Evolutionary conservation across 2,797 vertebrate genomes (phyloP), one percentile per base, ranked within the genome.

Genomic region (Danio albolineatus): DNA sequence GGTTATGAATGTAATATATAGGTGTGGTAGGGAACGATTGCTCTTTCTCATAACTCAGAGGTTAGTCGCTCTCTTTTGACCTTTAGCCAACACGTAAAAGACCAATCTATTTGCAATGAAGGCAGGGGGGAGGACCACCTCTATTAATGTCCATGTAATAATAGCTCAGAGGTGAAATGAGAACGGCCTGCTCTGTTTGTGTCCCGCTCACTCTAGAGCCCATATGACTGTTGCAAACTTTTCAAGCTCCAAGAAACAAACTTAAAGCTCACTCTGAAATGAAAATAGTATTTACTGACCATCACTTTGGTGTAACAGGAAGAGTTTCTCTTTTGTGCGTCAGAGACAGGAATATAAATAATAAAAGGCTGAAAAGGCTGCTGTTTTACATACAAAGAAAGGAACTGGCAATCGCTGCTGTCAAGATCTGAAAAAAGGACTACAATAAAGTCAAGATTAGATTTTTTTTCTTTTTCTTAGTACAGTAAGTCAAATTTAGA

Each of bases 11-110:
- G 56, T 57, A 6, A 57, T 59, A 21, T 57, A 17, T 41, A 48
- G 14, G 19, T 28, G 28, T 28, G 28, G 28, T 1, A 28, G 28
- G 3, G 28, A 28, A 28, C 28, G 28, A 28, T 28, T 28, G 39
- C 46, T 79, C 48, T 17, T 39, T 39, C 17, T 71, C 56, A 51
- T 79, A 79, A 72, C 57, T 62, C 57, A 17, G 4, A 69, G 13
- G 28, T 62, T 71, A 78, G 59, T 72, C 48, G 65, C 21, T 46
- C 17, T 51, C 7, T n/a, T 81, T n/a, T 76, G 73, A 82, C 74
- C 74, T 82, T 72, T 59, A 72, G 39, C 38, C 61, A 39, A 75
- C 16, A 62, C 38, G 10, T 76, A 39, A 76, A 48, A 13, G 54
- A 69, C 66, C 43, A 39, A 36, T 36, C 19, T 44, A 62, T 59